A percentile compares a stretch with the other conserved stretches of the same genome.
phyloP scores from a whole-genome alignment of 2,888 invertebrate species.

The Acanthoscelides obtectus region DNA sequence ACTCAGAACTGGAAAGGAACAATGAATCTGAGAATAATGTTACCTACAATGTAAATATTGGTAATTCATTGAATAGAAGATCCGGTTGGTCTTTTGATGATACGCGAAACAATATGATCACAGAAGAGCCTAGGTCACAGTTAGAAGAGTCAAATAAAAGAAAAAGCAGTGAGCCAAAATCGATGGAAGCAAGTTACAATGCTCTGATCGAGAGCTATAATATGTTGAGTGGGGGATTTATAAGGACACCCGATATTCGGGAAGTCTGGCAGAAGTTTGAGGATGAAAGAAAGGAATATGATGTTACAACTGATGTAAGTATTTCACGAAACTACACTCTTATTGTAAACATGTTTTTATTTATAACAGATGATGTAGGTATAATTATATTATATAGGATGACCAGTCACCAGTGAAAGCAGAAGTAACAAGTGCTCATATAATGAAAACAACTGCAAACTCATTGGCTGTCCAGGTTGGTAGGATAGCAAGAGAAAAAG shows the following conservation, averaged over 20 bases:
- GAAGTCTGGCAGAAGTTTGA: slow-evolving; percentile 56
- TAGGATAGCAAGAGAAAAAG: slow-evolving; percentile 68
- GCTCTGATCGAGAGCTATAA: slow-evolving; percentile 58
- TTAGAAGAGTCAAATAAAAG: slow-evolving; percentile 5
- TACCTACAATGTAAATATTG: slow-evolving; percentile 47
- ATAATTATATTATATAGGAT: slow-evolving; percentile 9
- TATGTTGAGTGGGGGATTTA: slow-evolving; percentile 45
- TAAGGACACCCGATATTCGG: slow-evolving; percentile 54
- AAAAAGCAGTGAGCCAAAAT: slow-evolving; percentile 28
- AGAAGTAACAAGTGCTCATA: slow-evolving; percentile 12
- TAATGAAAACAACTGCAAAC: slow-evolving; percentile 24
- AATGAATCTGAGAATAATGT: slow-evolving; percentile 18
- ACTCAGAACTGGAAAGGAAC: slow-evolving; percentile 23
- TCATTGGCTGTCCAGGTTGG: slow-evolving; percentile 63
- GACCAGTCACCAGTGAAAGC: slow-evolving; percentile 7
- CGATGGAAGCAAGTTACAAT: slow-evolving; percentile 53
- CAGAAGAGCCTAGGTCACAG: neutral
- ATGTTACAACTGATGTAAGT: neutral
- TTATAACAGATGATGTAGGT: neutral
- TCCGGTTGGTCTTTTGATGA: slow-evolving; percentile 60
- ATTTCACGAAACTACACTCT: neutral
- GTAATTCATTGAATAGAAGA: slow-evolving; percentile 62
- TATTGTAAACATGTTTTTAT: neutral
- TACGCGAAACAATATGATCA: slow-evolving; percentile 16
- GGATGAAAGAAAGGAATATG: slow-evolving; percentile 30